A percentile compares a stretch with the other conserved stretches of the same genome.
phyloP scores from a whole-genome alignment of 2,113 vertebrate species.

The Syrmaticus mikado region DNA sequence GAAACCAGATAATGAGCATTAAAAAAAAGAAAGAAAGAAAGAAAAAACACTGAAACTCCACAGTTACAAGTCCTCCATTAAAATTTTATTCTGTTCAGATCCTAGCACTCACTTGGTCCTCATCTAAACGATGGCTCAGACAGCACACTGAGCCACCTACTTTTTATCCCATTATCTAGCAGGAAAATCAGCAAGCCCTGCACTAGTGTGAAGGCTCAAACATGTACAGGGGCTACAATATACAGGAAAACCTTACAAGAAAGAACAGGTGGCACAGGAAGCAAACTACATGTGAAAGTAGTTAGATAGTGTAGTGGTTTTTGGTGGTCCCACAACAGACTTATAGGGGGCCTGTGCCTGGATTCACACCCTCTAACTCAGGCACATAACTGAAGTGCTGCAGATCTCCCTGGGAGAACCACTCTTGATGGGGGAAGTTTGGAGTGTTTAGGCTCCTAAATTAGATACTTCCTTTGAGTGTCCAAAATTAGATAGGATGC shows the following conservation, averaged over 20 bases:
- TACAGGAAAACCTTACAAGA: neutral
- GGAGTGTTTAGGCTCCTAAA: neutral
- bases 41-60: conserved; percentile 18
- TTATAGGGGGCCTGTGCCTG: neutral
- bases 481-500: neutral
- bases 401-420: neutral
- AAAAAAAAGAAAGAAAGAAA: neutral
- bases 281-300: neutral
- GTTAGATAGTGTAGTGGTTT: neutral
- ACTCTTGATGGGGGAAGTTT: neutral
- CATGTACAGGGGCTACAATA: neutral
- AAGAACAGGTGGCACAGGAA: neutral
- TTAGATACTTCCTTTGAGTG: neutral
- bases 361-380: neutral
- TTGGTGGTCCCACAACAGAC: neutral
- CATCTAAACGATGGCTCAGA: neutral
- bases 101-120: neutral
- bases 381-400: neutral
- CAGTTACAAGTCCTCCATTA: conserved; percentile 52
- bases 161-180: conserved; percentile 33
- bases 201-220: neutral
- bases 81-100: conserved; percentile 62
- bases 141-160: conserved; percentile 12
- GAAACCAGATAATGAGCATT: conserved; percentile 72
- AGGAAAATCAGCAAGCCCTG: neutral